Evolutionary conservation across 2,888 invertebrate species (phyloP), one percentile per base, ranked within the genome.

Genomic region (Lumbricus terrestris): DNA sequence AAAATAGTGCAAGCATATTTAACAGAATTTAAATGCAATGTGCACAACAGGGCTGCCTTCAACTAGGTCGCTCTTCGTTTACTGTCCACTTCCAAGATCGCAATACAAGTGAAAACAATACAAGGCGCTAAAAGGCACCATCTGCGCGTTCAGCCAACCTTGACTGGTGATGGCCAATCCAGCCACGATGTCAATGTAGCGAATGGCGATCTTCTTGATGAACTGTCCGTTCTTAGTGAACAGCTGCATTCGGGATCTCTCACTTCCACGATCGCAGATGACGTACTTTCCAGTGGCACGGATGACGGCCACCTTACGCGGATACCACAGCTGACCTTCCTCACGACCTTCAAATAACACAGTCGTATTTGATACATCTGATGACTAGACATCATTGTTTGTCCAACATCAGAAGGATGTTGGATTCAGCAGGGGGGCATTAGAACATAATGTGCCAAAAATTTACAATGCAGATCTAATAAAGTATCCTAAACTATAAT

Each of bases 181-280:
- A 92, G 98, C 98, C 83, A 99, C 96, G 92, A 96, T 96, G 93
- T 96, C 96, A 91, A 96, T 96, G 92, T 96, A 96, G 37, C 95
- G 94, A 89, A 95, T 95, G 91, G 98, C 98, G 92, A 98, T 98
- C 95, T 98, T 98, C 95, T 98, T 98, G 93, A 98, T 96, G 95
- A 98, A 99, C 94, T 98, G 98, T 42, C 98, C 98, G 94, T 97
- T 98, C 94, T 97, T 98, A 85, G 98, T 98, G 94, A 99, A 99
- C 93, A 99, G 98, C 95, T 99, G 99, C 98, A 99, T 98, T 91
- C 98, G 97, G 0, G 98, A 98, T 90, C 98, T 96, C 95, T 99
- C 98, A 94, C 98, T 98, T 89, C 98, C 98, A 92, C 99, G 97
- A 95, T 99, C 99, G 95, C 99, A 99, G 6, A 99, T 98, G n/a